phyloP scores from a whole-genome alignment of 2,797 vertebrate species.

The Eurystomus glaucurus region DNA sequence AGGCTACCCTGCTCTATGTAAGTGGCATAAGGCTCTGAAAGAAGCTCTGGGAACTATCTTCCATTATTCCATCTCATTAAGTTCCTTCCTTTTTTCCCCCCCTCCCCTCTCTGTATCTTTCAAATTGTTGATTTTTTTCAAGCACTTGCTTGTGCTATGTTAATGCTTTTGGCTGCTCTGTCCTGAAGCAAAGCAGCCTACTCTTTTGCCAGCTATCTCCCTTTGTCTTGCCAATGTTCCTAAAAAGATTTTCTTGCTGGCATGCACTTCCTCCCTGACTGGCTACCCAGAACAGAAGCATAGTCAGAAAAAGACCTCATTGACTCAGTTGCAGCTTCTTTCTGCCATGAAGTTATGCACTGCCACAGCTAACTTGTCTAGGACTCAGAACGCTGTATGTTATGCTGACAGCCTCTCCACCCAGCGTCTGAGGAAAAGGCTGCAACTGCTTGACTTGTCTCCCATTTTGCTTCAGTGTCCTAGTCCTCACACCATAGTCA shows the following conservation, averaged over 20 bases:
- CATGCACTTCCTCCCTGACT: not conserved
- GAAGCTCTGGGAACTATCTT: not conserved
- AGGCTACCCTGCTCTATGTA: not conserved
- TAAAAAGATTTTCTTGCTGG: not conserved
- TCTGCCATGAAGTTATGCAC: not conserved
- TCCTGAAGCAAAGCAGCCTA: not conserved
- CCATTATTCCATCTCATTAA: not conserved
- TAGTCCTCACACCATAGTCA: fast-evolving
- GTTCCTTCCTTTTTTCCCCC: not conserved
- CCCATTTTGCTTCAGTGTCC: not conserved
- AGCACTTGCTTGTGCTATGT: not conserved
- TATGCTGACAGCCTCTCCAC: not conserved
- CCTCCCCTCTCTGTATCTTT: not conserved
- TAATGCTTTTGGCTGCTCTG: not conserved
- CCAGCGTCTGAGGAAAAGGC: not conserved
- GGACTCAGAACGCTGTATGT: not conserved
- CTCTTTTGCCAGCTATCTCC: constrained; percentile 27
- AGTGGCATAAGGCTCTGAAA: not conserved
- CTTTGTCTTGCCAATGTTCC: constrained; percentile 23
- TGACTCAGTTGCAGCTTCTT: not conserved
- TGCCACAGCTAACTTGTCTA: not conserved
- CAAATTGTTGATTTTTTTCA: constrained; percentile 5
- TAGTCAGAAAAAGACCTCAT: not conserved
- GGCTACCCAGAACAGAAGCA: constrained; percentile 38
- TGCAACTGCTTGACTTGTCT: not conserved